These are phyloP conservation scores for Drosophila ficusphila DNA, from an alignment of 1,140 invertebrate species.

Conservation along the genomic window DNA sequence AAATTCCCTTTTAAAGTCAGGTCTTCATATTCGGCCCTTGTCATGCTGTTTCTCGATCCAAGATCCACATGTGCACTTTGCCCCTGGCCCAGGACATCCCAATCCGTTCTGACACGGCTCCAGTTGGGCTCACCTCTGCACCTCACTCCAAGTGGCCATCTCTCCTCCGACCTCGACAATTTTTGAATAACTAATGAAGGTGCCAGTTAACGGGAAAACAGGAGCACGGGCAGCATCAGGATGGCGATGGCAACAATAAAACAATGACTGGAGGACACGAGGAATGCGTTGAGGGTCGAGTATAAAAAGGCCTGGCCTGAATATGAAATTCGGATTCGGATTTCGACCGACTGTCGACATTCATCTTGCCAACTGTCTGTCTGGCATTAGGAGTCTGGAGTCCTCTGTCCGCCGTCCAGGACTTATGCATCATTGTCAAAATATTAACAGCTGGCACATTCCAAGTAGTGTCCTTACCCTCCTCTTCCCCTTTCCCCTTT, in stretches of 20 bases:
- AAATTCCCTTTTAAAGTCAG: slow-evolving; percentile 26
- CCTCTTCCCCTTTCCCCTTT: too few species aligned
- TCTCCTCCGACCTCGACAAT: slow-evolving; percentile 53
- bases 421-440: slow-evolving; percentile 81
- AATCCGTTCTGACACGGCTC: slow-evolving; percentile 64
- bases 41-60: neutral
- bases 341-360: slow-evolving; percentile 77
- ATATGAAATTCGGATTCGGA: slow-evolving; percentile 79
- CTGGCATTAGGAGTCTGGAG: slow-evolving; percentile 59
- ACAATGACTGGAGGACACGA: slow-evolving; percentile 56
- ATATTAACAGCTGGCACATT: slow-evolving; percentile 80
- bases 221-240: slow-evolving; percentile 21
- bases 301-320: slow-evolving; percentile 60
- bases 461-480: slow-evolving; percentile 15
- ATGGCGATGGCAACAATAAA: slow-evolving; percentile 50
- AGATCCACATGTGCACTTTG: slow-evolving; percentile 57
- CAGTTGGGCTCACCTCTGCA: slow-evolving; percentile 54
- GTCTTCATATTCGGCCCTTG: neutral
- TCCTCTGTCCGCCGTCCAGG: slow-evolving; percentile 44
- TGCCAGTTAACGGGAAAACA: slow-evolving; percentile 63
- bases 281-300: slow-evolving; percentile 34
- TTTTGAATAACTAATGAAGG: slow-evolving; percentile 82
- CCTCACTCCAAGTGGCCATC: neutral
- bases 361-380: slow-evolving; percentile 78
- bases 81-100: slow-evolving; percentile 35